Conservation (phyloP, 2,888 invertebrate genomes). For the Epicampocera succincta region DNA sequence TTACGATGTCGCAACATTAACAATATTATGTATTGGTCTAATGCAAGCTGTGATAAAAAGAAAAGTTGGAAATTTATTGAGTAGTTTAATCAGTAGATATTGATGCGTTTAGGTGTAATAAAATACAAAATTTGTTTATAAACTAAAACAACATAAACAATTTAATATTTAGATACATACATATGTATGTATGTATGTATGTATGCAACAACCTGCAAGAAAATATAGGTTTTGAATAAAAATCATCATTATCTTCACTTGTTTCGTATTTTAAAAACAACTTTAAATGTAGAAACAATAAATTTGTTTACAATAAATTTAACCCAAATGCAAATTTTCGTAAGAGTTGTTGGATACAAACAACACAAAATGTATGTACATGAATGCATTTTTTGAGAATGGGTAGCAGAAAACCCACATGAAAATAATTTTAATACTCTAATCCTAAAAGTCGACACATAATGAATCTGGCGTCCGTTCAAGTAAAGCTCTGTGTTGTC, state of each 20-base stretch:
- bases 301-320: conserved; percentile 28
- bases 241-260: conserved; percentile 30
- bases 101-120: too few relatives aligned
- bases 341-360: background rate
- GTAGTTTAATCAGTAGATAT: too few relatives aligned
- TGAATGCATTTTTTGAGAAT: background rate
- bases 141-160: too few relatives aligned
- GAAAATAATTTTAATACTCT: conserved; percentile 34
- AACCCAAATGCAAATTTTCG: conserved; percentile 52
- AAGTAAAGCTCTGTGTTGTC: conserved; percentile 53
- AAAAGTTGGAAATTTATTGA: too few relatives aligned
- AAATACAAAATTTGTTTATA: too few relatives aligned
- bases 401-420: conserved; percentile 47
- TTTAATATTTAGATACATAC: too few relatives aligned
- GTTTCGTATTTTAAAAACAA: conserved; percentile 1
- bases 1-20: too few relatives aligned
- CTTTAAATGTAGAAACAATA: conserved; percentile 1
- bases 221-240: background rate
- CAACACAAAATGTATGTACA: too few relatives aligned
- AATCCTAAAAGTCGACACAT: conserved; percentile 51
- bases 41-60: too few relatives aligned
- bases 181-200: too few relatives aligned
- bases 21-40: too few relatives aligned
- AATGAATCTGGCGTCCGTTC: conserved; percentile 56
- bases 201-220: background rate